Conservation (phyloP, 2,113 vertebrate species). For the Gymnarchus niloticus region DNA sequence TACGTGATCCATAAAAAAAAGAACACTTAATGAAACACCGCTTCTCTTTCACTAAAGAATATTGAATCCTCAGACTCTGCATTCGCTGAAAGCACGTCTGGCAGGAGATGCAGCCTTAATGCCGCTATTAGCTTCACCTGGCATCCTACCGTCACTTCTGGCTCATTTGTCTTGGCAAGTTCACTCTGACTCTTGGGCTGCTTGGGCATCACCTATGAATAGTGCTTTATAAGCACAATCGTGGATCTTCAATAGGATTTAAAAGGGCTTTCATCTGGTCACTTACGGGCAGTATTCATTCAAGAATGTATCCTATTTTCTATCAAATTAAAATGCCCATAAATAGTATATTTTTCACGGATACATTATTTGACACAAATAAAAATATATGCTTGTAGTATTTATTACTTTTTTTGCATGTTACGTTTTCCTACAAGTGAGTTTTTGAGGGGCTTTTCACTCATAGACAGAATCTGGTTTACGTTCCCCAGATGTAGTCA, state of each 20-base stretch:
- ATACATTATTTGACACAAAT: neutral
- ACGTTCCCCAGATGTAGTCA: slow-evolving; percentile 22
- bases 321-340: neutral
- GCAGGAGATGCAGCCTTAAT: neutral
- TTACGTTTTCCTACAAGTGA: neutral
- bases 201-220: neutral
- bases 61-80: neutral
- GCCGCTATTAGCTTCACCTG: neutral
- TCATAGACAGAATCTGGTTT: neutral
- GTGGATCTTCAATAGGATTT: neutral
- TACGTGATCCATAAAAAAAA: neutral
- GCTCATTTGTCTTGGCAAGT: neutral
- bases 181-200: neutral
- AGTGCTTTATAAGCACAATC: neutral
- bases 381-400: neutral
- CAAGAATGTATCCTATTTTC: neutral
- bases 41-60: neutral
- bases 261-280: neutral
- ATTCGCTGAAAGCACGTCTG: neutral
- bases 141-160: neutral
- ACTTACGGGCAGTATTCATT: neutral
- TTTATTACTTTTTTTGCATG: neutral
- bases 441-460: neutral
- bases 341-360: neutral
- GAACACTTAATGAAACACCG: neutral